Evolutionary conservation across 1,140 invertebrate species (phyloP), one percentile per base, ranked within the genome.

Genomic region (Caenorhabditis inopinata): DNA sequence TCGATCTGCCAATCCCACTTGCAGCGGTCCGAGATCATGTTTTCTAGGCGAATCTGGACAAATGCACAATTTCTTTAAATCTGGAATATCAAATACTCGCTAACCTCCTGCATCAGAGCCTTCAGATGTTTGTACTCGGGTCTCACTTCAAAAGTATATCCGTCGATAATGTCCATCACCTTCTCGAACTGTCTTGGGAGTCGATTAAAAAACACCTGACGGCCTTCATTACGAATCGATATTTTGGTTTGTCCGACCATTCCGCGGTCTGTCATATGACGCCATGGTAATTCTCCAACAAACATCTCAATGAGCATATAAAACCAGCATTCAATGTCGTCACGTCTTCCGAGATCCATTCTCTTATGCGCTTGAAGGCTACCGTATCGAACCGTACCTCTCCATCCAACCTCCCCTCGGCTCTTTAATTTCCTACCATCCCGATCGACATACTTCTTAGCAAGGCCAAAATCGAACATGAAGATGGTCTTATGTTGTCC

Each of bases 391-490:
- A 46, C 42, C 5, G 80, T 81, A 25, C 80, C 80, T 48, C 80
- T 58, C 80, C 80, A 81, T 47, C 80, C 80, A 18, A 81, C 75
- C 29, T 81, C 80, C 29, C 80, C 74, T n/a, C 80, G 74, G 3
- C 51, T 35, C 32, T 49, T 23, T 35, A 58, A 5, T 5, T 49
- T 38, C 14, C 75, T 82, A 16, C 38, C 23, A 5, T 74, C 51
- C 14, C 58, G 46, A 45, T 82, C 81, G 11, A 80, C 42, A 35
- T 35, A 82, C 51, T 75, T 73, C 45, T 62, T 79, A 1, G 81
- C 81, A 12, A 82, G 76, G n/a, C 81, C 81, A 18, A 82, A 82
- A 48, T 82, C 81, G 49, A 75, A 79, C 78, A 79, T 79, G 68
- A 51, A 82, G 27, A 82, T 82, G 1, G 35, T 82, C 47, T 81